Evolutionary conservation across 2,888 invertebrate species (phyloP), one percentile per base, ranked within the genome.

Genomic region (Anodontia alba): DNA sequence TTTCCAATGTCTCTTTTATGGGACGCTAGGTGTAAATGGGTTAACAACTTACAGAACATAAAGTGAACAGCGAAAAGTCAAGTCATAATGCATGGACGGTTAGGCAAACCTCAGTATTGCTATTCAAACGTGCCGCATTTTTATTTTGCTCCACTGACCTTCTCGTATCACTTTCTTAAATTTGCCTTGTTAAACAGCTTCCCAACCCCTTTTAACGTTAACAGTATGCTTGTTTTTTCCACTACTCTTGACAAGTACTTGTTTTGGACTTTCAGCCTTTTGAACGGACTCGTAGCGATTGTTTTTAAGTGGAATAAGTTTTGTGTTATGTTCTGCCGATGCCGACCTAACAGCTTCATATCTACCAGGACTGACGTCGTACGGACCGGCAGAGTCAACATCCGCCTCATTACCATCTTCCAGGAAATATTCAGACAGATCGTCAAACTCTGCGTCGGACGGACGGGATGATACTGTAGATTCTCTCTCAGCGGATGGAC

Each of bases 321-420:
- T 33, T 33, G 31, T 10, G 5, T 62, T 31, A 15, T 12, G 10
- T 12, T 62, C 33, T 20, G n/a, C 33, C 12, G 31, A 20, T 23
- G 23, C 10, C 5, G 17, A 10, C 17, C 8, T 20, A 15, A 33
- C 62, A 3, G 31, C 17, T 62, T 62, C 33, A 17, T 62, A 62
- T 33, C 33, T 31, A 2, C 43, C 26, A 5, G 69, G 69, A 42
- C 69, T 69, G 23, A 42, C 38, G 20, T 72, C 57, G 23, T 72
- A 26, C 23, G 67, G 76, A 17, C 51, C 62, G 17, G 78, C 49
- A 0, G 78, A 80, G 51, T 81, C 84, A 38, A 73, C 76, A 51
- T 83, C 83, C 1, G 86, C 82, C 23, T 86, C 86, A 71, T 84
- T 81, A 20, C 82, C 80, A 46, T 84, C 81, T 15, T 62, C 73